Conservation (phyloP, 2,113 vertebrate genomes). For the Ammodytes marinus region DNA sequence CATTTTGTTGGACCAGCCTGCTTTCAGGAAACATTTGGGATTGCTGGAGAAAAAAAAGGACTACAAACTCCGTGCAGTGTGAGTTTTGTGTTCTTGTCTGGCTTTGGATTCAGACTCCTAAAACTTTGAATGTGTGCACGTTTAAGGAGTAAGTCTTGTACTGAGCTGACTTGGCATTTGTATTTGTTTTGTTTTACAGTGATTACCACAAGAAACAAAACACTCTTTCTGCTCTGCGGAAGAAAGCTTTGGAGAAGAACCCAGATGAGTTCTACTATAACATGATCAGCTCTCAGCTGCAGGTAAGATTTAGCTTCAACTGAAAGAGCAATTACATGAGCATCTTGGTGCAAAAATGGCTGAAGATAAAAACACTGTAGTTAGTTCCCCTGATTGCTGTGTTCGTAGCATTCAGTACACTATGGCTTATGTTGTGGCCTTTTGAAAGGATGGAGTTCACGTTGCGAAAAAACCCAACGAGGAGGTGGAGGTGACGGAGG, state of each 20-base stretch:
- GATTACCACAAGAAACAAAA: constrained; percentile 95
- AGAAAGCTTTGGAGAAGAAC: constrained; percentile 95
- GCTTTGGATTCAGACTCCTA: background rate
- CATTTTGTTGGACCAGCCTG: constrained; percentile 80
- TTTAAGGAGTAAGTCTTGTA: rapidly evolving
- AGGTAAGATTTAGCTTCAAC: constrained; percentile 79
- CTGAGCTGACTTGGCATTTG: background rate
- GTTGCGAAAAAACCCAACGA: constrained; percentile 82
- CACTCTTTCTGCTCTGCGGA: constrained; percentile 90
- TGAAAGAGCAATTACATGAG: no score
- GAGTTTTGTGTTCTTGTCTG: constrained; percentile 69
- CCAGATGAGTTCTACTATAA: constrained; percentile 98
- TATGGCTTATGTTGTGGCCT: background rate
- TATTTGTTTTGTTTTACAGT: constrained; percentile 74
- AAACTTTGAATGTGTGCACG: background rate
- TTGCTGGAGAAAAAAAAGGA: constrained; percentile 97
- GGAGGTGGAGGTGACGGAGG: constrained; percentile 88
- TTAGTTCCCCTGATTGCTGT: background rate
- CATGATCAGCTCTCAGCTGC: constrained; percentile 90
- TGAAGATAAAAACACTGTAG: no score
- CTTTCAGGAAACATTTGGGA: constrained; percentile 88
- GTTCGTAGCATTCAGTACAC: rapidly evolving
- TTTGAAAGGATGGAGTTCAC: constrained; percentile 92
- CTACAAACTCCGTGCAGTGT: constrained; percentile 93
- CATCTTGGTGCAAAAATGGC: background rate